These are phyloP conservation scores for Acrocephalus arundinaceus DNA, from an alignment of 2,113 vertebrate genomes.

Conservation along the genomic window DNA sequence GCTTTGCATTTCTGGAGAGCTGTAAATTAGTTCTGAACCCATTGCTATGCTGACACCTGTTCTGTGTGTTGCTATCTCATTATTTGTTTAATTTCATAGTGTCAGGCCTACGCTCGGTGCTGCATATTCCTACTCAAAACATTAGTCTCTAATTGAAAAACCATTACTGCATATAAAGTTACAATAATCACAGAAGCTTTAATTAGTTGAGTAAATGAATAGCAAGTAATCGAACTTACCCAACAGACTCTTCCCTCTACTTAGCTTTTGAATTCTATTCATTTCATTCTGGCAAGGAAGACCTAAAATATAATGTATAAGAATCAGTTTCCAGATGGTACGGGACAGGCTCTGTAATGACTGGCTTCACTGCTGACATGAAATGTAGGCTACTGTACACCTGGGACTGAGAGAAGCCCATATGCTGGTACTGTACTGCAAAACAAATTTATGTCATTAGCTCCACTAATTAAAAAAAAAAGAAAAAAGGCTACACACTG, in stretches of 20 bases:
- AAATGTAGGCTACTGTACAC: slow-evolving; percentile 65
- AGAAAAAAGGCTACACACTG: not conserved
- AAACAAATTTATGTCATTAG: slow-evolving; percentile 69
- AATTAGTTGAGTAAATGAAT: slow-evolving; percentile 70
- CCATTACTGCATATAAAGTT: slow-evolving; percentile 37
- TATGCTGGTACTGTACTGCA: slow-evolving; percentile 55
- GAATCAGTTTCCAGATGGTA: slow-evolving; percentile 78
- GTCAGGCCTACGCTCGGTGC: not conserved
- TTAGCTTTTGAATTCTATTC: slow-evolving; percentile 92
- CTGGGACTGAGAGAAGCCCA: slow-evolving; percentile 64
- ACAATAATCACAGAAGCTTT: slow-evolving; percentile 67
- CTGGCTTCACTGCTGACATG: slow-evolving; percentile 57
- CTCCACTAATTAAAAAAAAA: slow-evolving; percentile 60
- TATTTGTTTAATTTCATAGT: slow-evolving; percentile 45
- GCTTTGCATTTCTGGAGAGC: not conserved
- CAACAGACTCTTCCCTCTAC: slow-evolving; percentile 88
- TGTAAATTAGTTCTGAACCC: not conserved
- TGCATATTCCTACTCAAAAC: slow-evolving; percentile 8
- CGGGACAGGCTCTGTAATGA: slow-evolving; percentile 64
- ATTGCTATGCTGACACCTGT: not conserved
- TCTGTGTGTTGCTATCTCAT: not conserved
- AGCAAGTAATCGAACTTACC: slow-evolving; percentile 80
- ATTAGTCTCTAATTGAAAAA: slow-evolving; percentile 59
- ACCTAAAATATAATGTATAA: slow-evolving; percentile 79
- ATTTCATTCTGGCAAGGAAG: slow-evolving; percentile 95